Evolutionary conservation across 2,797 vertebrate genomes (phyloP), one percentile per base, ranked within the genome.

Genomic region (Manis pentadactyla): DNA sequence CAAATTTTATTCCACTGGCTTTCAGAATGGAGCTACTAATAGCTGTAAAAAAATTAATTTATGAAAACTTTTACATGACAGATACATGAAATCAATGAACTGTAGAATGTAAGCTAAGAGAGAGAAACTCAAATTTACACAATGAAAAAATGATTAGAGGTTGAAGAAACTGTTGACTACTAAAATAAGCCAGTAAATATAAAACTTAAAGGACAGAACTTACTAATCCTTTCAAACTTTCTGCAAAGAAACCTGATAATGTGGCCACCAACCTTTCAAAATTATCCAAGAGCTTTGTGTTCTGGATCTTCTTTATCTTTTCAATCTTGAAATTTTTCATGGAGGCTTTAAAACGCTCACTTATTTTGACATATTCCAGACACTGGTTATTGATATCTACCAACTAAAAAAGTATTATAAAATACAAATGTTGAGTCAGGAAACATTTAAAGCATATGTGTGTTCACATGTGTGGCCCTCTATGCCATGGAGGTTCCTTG

Each of bases 231-330:
- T 53, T 34, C 57, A 55, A 73, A 51, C 55, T 81, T 46, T 29
- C 19, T 2, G 7, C 86, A 61, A 61, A 34, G 42, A 77, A 87
- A 37, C 23, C 39, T 2, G 46, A 92, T 39, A 90, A 84, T 5
- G 17, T 10, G 37, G 87, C 92, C 96, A 98, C 99, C 17, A 97
- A 99, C 99, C 98, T 99, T 96, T 99, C 98, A 98, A 99, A 99
- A 69, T 98, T 87, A 64, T 99, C 98, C 99, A 99, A 99, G 5
- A 99, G 99, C n/a, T 98, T 92, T 79, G 97, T 98, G 97, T 99
- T 99, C 97, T 99, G 99, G 97, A 99, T 98, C 97, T 99, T 99
- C 87, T 97, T 97, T 27, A 99, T 99, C 84, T 90, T 98, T 13
- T 97, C 5, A n/a, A 99, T 96, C 37, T 31, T 97, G 95, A 97